Conservation (phyloP, 2,888 invertebrate species). For the Leptura quadrifasciata region DNA sequence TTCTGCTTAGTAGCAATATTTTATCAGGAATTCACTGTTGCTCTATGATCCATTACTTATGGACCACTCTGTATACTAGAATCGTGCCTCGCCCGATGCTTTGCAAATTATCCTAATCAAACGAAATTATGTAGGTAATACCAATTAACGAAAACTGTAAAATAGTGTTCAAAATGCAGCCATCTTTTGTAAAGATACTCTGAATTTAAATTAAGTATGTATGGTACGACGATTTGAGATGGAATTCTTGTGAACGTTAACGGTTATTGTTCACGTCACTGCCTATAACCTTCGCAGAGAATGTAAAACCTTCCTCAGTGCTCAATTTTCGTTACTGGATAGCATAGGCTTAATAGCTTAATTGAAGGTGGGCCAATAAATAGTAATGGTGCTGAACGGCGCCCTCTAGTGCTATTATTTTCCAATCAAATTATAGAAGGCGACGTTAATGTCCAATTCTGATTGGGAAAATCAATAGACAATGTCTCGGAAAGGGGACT, state of each 20-base stretch:
- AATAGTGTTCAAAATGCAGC: slow-evolving; percentile 35
- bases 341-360: slow-evolving; percentile 64
- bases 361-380: slow-evolving; percentile 68
- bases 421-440: slow-evolving; percentile 67
- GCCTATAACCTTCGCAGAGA: slow-evolving; percentile 51
- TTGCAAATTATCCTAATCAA: neutral
- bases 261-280: slow-evolving; percentile 41
- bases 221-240: slow-evolving; percentile 55
- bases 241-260: slow-evolving; percentile 50
- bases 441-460: slow-evolving; percentile 61
- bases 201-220: slow-evolving; percentile 53
- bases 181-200: slow-evolving; percentile 54
- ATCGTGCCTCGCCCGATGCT: neutral
- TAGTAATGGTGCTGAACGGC: slow-evolving; percentile 65
- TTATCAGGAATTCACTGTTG: too few species aligned
- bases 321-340: slow-evolving; percentile 62
- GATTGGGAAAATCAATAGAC: slow-evolving; percentile 60
- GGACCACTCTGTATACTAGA: too few species aligned
- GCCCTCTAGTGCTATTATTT: slow-evolving; percentile 66
- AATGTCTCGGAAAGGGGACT: neutral
- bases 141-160: slow-evolving; percentile 9
- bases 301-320: slow-evolving; percentile 56
- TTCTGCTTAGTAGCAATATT: too few species aligned
- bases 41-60: too few species aligned
- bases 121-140: neutral